Conservation (phyloP, 2,888 invertebrate genomes). For the Atrina japonica region DNA sequence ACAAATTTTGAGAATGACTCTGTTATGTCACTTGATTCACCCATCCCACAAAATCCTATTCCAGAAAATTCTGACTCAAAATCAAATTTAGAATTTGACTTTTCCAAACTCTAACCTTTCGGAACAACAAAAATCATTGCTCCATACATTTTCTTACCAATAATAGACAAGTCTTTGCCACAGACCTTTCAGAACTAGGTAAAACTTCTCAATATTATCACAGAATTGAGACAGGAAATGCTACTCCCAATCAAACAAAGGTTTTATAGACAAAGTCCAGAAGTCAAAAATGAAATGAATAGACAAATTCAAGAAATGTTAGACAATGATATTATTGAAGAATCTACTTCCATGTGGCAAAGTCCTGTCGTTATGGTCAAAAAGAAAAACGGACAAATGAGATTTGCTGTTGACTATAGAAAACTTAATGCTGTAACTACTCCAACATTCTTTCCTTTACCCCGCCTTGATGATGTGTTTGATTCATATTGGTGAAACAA, state of each 20-base stretch:
- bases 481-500: constrained; percentile 18
- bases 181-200: neutral
- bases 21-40: neutral
- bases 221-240: constrained; percentile 4
- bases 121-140: neutral
- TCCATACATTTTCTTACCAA: neutral
- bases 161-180: constrained; percentile 8
- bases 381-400: neutral
- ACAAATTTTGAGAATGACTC: no score
- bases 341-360: no score
- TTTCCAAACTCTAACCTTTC: no score
- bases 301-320: no score
- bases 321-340: no score
- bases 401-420: constrained; percentile 16
- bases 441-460: constrained; percentile 6
- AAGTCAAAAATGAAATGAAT: no score
- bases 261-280: constrained; percentile 5
- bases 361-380: constrained; percentile 11
- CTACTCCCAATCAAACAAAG: constrained; percentile 5
- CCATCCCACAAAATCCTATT: no score
- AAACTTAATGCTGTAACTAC: constrained; percentile 13
- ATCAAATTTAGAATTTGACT: no score
- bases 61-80: neutral
- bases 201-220: neutral
- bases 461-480: constrained; percentile 36